Base-by-base conservation (phyloP, 35 echinoderm and acorn worm species). In the Apostichopus japonicus region DNA sequence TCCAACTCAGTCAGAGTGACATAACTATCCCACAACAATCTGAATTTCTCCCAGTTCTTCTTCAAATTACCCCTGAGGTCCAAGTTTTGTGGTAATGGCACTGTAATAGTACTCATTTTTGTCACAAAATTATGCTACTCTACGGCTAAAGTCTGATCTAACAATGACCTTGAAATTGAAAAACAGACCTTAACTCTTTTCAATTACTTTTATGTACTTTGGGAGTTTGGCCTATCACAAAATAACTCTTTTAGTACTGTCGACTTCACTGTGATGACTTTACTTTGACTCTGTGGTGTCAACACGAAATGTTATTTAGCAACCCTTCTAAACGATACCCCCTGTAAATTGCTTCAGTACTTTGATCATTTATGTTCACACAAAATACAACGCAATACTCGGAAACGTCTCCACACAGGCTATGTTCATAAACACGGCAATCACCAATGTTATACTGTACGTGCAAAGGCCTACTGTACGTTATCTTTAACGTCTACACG, bases 1-100 rank as follows among this genome's bases (percentile, higher is more conserved):
- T 80, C 51, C 17, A 81, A 55, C 52, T 59, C 11, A 13, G 57
- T 59, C 7, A 59, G 8, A 61, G 51, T 24, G 6, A 24, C 77
- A 53, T 92, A 92, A 21, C 59, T 76, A 24, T 22, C n/a, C 44
- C 71, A 58, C 61, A 77, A 54, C 14, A 14, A 10, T 15, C 14
- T 92, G 21, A 57, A 54, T 33, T 33, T 92, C 78, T 61, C 54
- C 77, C 54, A 92, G 33, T 92, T 92, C 5, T 53, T 92, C 14
- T 54, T 81, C 19, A 92, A 4, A 92, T 92, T 92, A 4, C 77
- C 90, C 55, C 65, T 57, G 5, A 81, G 33, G 13, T 4, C 5
- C 8, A 92, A 21, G 19, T 58, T 92, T 9, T 5, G 77, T 11
- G 90, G 77, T 7, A 92, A 16, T 59, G 77, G 90, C 13, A 92